Evolutionary conservation across 2,797 vertebrate species (phyloP), one percentile per base, ranked within the genome.

Genomic region (Hippocampus kuda): DNA sequence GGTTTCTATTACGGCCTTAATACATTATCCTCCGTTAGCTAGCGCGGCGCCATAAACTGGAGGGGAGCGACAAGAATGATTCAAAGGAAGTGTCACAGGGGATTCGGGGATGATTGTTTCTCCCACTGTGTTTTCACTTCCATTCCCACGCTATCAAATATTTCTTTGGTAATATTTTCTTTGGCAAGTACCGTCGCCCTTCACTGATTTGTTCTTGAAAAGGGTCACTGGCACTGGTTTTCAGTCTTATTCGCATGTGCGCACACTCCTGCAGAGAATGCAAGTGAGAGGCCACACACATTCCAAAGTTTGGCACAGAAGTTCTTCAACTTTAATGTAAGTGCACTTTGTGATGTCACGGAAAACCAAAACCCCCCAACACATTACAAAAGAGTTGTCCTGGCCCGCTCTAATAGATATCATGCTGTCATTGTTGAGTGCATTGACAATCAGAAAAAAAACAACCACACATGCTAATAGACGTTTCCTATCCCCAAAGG

Each of bases 1-100:
- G 90, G 92, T 96, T 96, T 95, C 93, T 94, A 94, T 94, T 94
- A 94, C 80, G 87, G 87, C 85, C 89, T 91, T 93, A 94, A 93
- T 92, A 92, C 82, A 85, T 85, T 88, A 86, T 88, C 83, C 79
- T 90, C 83, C 92, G 91, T 91, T 89, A 92, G 92, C 93, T 90
- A 88, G 86, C 76, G 72, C 15, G 87, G 86, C 74, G 80, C 83
- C 89, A 88, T 88, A 75, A 85, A 88, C 81, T 84, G 76, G 70
- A 78, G 70, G 71, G 62, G 54, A 79, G 75, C 66, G 60, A 84
- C 77, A 69, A 72, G 69, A 81, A 72, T 83, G 83, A 88, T 85
- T 86, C 76, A 83, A 86, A 85, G 71, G 69, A 81, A 79, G 77
- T 74, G 74, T 78, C 78, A 80, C 77, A 73, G 75, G 75, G 75